Conservation (phyloP, 30 jellyfish, hydroid and myxozoan species). For the Turritopsis rubra region DNA sequence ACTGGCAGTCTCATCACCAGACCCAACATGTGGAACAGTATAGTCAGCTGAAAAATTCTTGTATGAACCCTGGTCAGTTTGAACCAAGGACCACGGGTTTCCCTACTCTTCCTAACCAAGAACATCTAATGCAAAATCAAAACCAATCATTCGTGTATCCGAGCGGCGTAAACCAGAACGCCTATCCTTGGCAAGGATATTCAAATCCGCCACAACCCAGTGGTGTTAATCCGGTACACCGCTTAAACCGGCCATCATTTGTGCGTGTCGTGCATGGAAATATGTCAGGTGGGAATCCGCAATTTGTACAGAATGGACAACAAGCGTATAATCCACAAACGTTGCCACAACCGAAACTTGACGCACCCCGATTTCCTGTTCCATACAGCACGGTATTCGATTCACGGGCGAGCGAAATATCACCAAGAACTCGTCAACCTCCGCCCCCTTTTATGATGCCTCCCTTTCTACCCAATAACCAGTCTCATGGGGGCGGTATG, state of each 20-base stretch:
- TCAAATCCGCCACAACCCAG: neutral
- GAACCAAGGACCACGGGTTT: neutral
- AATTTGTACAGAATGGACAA: neutral
- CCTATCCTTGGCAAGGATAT: neutral
- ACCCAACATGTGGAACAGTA: neutral
- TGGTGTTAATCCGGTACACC: neutral
- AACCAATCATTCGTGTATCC: neutral
- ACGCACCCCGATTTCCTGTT: too few species aligned
- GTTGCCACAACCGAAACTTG: neutral
- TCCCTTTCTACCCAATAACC: neutral
- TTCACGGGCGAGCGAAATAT: neutral
- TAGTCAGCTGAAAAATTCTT: neutral
- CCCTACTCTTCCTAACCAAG: neutral
- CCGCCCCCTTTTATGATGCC: neutral
- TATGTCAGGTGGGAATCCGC: neutral
- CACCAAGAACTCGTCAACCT: neutral
- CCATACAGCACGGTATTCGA: neutral
- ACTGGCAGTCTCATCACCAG: neutral
- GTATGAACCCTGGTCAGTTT: too few species aligned
- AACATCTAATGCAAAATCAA: neutral
- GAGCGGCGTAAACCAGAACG: neutral
- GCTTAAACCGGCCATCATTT: neutral
- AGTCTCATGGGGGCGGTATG: neutral
- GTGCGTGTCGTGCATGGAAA: neutral
- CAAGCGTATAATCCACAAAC: neutral